phyloP scores from a whole-genome alignment of 2,797 vertebrate genomes.

The Chromis chromis region DNA sequence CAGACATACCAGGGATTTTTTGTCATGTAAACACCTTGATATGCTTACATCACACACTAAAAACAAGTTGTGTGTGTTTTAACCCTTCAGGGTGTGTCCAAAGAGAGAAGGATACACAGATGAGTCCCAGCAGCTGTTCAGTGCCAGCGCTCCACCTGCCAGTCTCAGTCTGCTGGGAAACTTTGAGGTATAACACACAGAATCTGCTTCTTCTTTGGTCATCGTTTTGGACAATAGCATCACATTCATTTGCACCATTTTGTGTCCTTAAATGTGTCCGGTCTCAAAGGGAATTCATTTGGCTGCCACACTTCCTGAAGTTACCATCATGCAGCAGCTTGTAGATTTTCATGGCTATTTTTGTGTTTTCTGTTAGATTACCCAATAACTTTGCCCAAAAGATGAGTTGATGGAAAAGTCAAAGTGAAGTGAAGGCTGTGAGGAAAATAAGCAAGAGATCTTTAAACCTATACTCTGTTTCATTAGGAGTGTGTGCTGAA shows the following conservation, averaged over 20 bases:
- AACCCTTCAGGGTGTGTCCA: constrained; percentile 86
- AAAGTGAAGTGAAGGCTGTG: neutral
- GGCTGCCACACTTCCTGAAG: neutral
- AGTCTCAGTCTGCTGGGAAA: constrained; percentile 98
- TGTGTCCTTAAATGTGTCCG: neutral
- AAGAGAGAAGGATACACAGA: constrained; percentile 88
- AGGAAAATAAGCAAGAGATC: neutral
- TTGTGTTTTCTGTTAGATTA: neutral
- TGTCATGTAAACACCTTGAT: constrained; percentile 1
- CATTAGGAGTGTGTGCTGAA: constrained; percentile 96
- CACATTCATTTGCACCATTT: neutral
- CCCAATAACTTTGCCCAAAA: no score
- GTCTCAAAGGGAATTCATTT: constrained; percentile 5
- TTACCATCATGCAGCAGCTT: neutral
- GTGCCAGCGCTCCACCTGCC: constrained; percentile 93
- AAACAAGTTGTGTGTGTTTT: constrained; percentile 54
- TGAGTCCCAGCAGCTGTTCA: constrained; percentile 90
- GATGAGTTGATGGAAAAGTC: neutral
- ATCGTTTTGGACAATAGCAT: neutral
- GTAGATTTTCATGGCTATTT: no score
- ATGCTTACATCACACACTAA: neutral
- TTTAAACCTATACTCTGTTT: constrained; percentile 12
- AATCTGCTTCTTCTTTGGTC: neutral
- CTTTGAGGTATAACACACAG: constrained; percentile 91
- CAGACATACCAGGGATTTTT: constrained; percentile 14